Percentiles rank a stretch among this genome's conserved stretches.
phyloP scores from a whole-genome alignment of 2,113 vertebrate genomes.

The Ceyx margarethae region DNA sequence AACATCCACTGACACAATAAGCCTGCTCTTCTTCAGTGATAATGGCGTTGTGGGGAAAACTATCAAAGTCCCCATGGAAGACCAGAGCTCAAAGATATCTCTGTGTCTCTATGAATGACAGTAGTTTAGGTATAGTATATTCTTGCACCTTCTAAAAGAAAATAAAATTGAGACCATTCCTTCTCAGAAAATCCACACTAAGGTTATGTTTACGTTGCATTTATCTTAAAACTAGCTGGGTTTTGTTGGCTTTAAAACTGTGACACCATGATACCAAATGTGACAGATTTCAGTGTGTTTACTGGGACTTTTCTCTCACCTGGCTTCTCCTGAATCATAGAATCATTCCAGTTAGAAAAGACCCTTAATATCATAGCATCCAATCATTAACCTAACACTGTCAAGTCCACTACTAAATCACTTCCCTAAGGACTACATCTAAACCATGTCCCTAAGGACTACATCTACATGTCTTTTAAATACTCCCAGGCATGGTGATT shows the following conservation, averaged over 20 bases:
- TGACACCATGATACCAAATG: not conserved
- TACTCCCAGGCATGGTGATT: not conserved
- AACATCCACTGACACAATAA: not conserved
- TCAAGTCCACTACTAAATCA: not conserved
- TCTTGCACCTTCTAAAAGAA: not conserved
- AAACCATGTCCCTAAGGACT: not conserved
- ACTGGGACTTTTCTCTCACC: not conserved
- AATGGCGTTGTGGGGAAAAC: not conserved
- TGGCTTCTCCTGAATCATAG: not conserved
- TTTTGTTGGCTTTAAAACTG: not conserved
- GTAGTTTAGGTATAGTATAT: not conserved
- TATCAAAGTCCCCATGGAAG: not conserved
- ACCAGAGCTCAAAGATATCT: not conserved
- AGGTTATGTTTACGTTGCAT: not conserved
- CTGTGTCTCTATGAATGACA: not conserved
- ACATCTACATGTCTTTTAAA: rapidly evolving
- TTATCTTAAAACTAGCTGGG: not conserved
- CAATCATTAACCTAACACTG: not conserved
- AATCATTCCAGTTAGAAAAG: not conserved
- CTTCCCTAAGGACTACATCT: not conserved
- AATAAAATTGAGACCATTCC: not conserved
- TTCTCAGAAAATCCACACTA: not conserved
- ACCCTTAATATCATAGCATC: not conserved
- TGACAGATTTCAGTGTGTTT: not conserved
- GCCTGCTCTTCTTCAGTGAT: not conserved